Evolutionary conservation across 1,140 invertebrate genomes (phyloP), one percentile per base, ranked within the genome.

Genomic region (Orchestia grillus): DNA sequence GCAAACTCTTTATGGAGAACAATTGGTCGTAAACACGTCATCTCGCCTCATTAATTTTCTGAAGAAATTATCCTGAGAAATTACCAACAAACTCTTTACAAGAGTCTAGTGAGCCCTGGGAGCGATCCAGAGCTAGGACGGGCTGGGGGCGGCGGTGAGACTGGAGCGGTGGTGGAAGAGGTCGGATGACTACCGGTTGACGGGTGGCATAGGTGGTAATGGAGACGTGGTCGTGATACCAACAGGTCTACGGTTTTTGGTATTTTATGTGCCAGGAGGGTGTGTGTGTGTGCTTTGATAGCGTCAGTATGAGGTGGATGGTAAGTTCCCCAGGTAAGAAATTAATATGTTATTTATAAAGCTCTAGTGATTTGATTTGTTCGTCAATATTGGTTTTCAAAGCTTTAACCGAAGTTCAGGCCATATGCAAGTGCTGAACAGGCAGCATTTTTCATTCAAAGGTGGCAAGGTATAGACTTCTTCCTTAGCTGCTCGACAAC

Each of bases 1-100:
- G 92, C 44, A 94, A 94, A 44, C 92, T 94, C 92, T 94, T 94
- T 94, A 94, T 94, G 92, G 44, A 94, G 92, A 94, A 94, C 92
- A 94, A 94, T 94, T 94, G 92, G 41, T 94, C 92, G 92, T 94
- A 94, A 94, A 94, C 92, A 94, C 92, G 92, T 94, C 92, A 94
- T 94, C 92, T 94, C 44, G 92, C 92, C 92, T 94, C 92, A 94
- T 94, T 94, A 94, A 94, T 94, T 94, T 94, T 44, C 92, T 45
- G 8, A 94, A 45, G 92, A 94, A 94, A 94, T 94, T 94, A 94
- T 94, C 92, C 92, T 94, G 92, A 94, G 92, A 94, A 94, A 94
- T 94, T 94, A 94, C 92, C 92, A 40, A 42, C 36, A 40, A 94
- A 94, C 92, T 94, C 92, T 94, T 94, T 94, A 47, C 92, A 47